Base-by-base conservation (phyloP, 1,140 invertebrate species). In the Euwallacea fornicatus region DNA sequence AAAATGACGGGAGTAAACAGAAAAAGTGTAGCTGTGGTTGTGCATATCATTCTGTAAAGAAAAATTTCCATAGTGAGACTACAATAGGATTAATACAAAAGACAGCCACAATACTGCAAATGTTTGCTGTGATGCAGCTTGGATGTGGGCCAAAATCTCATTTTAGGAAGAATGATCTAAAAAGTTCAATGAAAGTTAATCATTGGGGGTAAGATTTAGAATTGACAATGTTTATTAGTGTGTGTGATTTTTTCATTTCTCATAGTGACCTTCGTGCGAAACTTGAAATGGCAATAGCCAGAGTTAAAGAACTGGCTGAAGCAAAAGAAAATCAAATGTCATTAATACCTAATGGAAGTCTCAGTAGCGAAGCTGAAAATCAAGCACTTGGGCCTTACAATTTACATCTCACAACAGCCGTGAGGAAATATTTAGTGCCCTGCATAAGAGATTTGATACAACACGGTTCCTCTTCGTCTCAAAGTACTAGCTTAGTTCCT, bases 71-170 rank as follows among this genome's bases (percentile, higher is more conserved):
- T 42, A 80, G 73, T 33, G 79, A 84, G 9, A 88, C 82, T 79
- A 92, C 85, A 67, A 81, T 88, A 33, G 88, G 86, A 76, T 88
- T 93, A 63, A 90, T 94, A 80, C 92, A 92, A 78, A 93, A 94
- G 83, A 91, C 94, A 0, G 87, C 94, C 7, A 88, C 93, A 6
- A 82, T 98, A 7, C 84, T 98, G 75, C 95, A 98, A 78, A 93
- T 98, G 84, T 97, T 97, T 80, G 88, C 95, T 63, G 89, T 94
- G 15, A 92, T 95, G 53, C 95, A 98, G 79, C 88, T 98, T 78
- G 94, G 94, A 10, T 96, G 94, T 82, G 91, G 92, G 8, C 82
- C 83, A 54, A 82, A 88, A 72, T 61, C 58, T 73, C 83, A 86
- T 41, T 93, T 95, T 76, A 88, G 89, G 70, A 91, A 89, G 74